Percentiles rank a stretch among this genome's conserved stretches.
These are phyloP conservation scores for Leucophenga varia DNA, from an alignment of 1,140 invertebrate species.

Conservation along the genomic window DNA sequence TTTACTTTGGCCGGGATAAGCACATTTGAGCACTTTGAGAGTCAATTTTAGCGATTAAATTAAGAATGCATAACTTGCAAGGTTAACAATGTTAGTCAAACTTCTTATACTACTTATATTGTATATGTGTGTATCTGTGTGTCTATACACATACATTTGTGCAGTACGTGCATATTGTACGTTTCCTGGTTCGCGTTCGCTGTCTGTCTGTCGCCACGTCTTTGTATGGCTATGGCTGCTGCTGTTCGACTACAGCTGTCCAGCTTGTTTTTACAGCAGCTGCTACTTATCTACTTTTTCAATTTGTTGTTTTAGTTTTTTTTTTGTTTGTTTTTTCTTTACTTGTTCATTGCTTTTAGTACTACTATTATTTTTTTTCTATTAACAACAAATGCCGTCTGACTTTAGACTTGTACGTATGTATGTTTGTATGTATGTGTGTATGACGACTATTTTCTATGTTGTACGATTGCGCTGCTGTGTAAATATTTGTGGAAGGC, in stretches of 20 bases:
- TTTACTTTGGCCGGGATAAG: slow-evolving; percentile 4
- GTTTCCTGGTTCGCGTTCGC: too few species aligned
- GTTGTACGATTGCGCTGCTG: too few species aligned
- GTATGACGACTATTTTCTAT: too few species aligned
- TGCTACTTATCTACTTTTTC: slow-evolving; percentile 2
- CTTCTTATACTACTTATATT: slow-evolving; percentile 9
- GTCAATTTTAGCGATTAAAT: slow-evolving; percentile 53
- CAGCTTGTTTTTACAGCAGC: neutral
- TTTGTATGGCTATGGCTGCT: too few species aligned
- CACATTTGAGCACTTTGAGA: slow-evolving; percentile 39
- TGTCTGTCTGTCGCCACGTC: too few species aligned
- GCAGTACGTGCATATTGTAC: neutral
- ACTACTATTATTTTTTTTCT: too few species aligned
- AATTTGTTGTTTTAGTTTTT: neutral
- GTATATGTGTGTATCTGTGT: slow-evolving; percentile 8
- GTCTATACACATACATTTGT: slow-evolving; percentile 25
- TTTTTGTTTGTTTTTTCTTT: neutral
- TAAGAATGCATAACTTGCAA: slow-evolving; percentile 52
- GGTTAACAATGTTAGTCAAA: slow-evolving; percentile 45
- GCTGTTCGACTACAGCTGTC: too few species aligned
- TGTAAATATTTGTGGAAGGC: too few species aligned
- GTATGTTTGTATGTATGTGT: too few species aligned
- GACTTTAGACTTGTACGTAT: too few species aligned
- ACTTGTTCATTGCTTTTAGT: neutral
- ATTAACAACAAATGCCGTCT: too few species aligned